Evolutionary conservation across 2,888 invertebrate species (phyloP), one percentile per base, ranked within the genome.

Genomic region (Eremobia ochroleuca): DNA sequence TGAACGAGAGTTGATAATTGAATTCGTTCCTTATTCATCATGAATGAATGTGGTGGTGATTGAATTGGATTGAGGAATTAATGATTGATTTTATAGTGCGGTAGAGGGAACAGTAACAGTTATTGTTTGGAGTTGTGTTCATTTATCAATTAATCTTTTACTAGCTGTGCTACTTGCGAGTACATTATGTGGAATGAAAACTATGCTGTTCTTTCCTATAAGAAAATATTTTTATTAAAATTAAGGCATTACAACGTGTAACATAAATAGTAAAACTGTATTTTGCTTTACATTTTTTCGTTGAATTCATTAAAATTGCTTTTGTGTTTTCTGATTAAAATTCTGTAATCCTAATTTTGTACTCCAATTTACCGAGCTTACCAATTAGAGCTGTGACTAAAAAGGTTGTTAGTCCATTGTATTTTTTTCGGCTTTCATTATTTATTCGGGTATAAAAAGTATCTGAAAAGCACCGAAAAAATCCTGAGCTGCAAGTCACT

Each of bases 21-120:
- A 76, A 82, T 85, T 85, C 25, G 52, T 79, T 82, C 43, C 74
- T 80, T 75, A 72, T 72, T 81, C 66, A 69, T 82, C 68, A 76
- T 61, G 65, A 76, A 59, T 77, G 77, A 85, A 76, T 74, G 71
- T 25, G 40, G 68, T 82, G 52, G 34, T 80, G 49, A 76, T 76
- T 79, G 73, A 86, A 83, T 71, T 71, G 52, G 59, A 66, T 73
- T 31, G 52, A 70, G 55, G 64, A 86, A 61, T 81, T 59, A 73
- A 65, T 75, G 68, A 82, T 75, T 78, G 76, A 66, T 77, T 78
- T 21, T 15, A 52, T 72, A 59, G 21, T 73, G 52, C 13, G 49
- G 64, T 58, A 43, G 64, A 46, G 3, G 67, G n/a, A 49, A 28
- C 3, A 28, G 25, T 61, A 49, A 28, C 3, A 28, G 25, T 61